These are phyloP conservation scores for Triplophysa siluroides DNA, from an alignment of 2,113 vertebrate species.

Conservation along the genomic window DNA sequence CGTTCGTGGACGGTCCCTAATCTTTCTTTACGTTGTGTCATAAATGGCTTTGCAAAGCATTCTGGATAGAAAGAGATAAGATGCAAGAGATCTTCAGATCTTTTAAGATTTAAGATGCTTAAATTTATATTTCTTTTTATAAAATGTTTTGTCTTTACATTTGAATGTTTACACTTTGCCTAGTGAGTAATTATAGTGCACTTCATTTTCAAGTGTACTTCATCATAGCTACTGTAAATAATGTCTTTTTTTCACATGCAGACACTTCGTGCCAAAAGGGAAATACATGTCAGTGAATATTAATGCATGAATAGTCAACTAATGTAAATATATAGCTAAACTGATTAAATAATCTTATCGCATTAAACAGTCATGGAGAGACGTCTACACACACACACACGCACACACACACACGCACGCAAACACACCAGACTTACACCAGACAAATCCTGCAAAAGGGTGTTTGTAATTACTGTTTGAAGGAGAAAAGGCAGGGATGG, in stretches of 20 bases:
- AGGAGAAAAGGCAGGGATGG: constrained; percentile 58
- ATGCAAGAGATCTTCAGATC: no score
- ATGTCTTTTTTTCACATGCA: neutral
- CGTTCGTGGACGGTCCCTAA: neutral
- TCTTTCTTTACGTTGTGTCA: neutral
- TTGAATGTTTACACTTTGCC: neutral
- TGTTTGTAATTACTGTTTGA: constrained; percentile 76
- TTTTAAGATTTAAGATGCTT: neutral
- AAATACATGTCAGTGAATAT: constrained; percentile 33
- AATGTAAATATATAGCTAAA: constrained; percentile 64
- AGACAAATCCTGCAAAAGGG: constrained; percentile 69
- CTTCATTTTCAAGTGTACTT: neutral
- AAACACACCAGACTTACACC: constrained; percentile 57
- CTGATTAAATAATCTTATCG: constrained; percentile 71
- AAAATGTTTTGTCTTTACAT: no score
- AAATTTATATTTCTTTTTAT: neutral
- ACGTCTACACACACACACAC: constrained; percentile 63
- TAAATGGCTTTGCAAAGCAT: neutral
- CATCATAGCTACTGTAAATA: neutral
- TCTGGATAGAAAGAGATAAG: neutral
- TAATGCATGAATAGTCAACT: constrained; percentile 66
- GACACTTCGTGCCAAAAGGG: neutral
- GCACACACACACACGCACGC: constrained; percentile 58
- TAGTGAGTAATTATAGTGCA: neutral
- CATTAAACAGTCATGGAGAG: constrained; percentile 68